Evolutionary conservation across 2,113 vertebrate species (phyloP).

Genomic region (Carassius carassius): DNA sequence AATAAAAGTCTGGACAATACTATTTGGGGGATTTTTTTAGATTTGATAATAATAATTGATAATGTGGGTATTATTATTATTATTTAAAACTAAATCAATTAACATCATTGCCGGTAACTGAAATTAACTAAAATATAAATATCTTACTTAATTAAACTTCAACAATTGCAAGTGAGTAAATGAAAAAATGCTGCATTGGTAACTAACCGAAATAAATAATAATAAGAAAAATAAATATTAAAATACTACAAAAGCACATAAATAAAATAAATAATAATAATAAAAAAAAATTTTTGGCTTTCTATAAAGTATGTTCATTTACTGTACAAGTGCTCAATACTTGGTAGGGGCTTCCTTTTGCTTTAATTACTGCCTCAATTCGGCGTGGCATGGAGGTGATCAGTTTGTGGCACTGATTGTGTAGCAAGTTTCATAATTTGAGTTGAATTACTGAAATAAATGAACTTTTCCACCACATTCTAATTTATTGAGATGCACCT

Average conservation of each 20-base stretch:
- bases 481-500: too few species aligned
- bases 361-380: too few species aligned
- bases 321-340: too few species aligned
- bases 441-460: too few species aligned
- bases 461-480: too few species aligned
- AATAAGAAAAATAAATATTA: not conserved
- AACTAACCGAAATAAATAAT: not conserved
- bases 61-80: not conserved
- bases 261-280: not conserved
- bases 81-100: not conserved
- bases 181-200: not conserved
- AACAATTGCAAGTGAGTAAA: not conserved
- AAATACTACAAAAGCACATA: not conserved
- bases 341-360: too few species aligned
- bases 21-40: too few species aligned
- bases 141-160: not conserved
- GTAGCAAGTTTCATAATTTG: too few species aligned
- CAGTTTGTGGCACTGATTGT: too few species aligned
- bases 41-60: not conserved
- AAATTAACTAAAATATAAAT: not conserved
- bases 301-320: too few species aligned
- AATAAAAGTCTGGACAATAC: constrained; percentile 47
- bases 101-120: not conserved
- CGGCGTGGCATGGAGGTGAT: too few species aligned
- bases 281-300: too few species aligned